These are phyloP conservation scores for Adineta ricciae DNA, from an alignment of 2,888 invertebrate species.

Conservation along the genomic window DNA sequence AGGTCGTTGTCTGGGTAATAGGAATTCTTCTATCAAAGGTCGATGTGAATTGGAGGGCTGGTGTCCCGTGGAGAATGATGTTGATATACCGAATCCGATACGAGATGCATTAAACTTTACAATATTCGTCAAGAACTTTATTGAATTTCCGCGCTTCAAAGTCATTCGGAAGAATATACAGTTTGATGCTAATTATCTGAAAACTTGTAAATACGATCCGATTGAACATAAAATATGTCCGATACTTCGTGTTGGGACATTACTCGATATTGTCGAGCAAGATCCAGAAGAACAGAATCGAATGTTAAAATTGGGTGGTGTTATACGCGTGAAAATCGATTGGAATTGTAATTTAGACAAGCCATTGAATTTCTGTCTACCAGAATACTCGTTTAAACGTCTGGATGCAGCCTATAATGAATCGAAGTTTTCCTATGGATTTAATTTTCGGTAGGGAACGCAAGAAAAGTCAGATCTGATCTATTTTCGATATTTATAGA, in stretches of 20 bases:
- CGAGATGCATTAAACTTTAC: slow-evolving; percentile 7
- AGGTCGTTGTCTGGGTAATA: neutral
- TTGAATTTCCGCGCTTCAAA: slow-evolving; percentile 19
- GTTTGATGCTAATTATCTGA: neutral
- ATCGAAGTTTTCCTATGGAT: slow-evolving; percentile 35
- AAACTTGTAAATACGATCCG: slow-evolving; percentile 39
- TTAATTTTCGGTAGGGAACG: slow-evolving; percentile 40
- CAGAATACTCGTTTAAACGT: slow-evolving; percentile 51
- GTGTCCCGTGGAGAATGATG: slow-evolving; percentile 3
- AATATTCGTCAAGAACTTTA: slow-evolving; percentile 14
- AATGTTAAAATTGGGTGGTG: slow-evolving; percentile 43
- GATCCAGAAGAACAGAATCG: slow-evolving; percentile 34
- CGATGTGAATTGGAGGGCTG: neutral
- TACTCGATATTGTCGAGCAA: slow-evolving; percentile 41
- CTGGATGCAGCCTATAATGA: slow-evolving; percentile 43
- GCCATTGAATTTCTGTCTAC: slow-evolving; percentile 48
- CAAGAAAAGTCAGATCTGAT: no score
- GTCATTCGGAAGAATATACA: neutral
- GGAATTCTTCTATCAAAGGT: neutral
- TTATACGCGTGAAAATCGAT: slow-evolving; percentile 51
- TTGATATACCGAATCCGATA: neutral
- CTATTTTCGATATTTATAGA: slow-evolving; percentile 35
- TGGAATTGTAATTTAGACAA: slow-evolving; percentile 54
- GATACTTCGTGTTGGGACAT: slow-evolving; percentile 49
- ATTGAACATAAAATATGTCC: slow-evolving; percentile 47